phyloP scores from a whole-genome alignment of 2,797 vertebrate species.

The Coendou prehensilis region DNA sequence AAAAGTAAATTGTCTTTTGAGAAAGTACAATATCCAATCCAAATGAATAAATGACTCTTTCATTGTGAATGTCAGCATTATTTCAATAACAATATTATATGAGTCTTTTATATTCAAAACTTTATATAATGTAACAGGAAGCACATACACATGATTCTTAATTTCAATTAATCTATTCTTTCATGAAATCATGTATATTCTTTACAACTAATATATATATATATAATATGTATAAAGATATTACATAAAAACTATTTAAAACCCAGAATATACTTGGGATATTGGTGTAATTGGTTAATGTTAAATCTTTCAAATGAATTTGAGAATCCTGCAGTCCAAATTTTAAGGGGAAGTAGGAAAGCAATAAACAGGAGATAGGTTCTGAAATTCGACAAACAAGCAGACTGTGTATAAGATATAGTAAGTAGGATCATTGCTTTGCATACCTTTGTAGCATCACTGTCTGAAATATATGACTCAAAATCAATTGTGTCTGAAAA shows the following conservation, averaged over 20 bases:
- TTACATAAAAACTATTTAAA: not conserved
- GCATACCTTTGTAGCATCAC: not conserved
- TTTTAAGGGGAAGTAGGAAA: not conserved
- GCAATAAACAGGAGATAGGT: not conserved
- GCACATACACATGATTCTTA: not conserved
- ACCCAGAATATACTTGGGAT: not conserved
- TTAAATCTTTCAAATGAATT: conserved; percentile 1
- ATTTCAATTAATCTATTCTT: not conserved
- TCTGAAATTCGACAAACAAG: not conserved
- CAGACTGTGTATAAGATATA: not conserved
- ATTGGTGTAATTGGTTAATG: not conserved
- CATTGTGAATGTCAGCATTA: not conserved
- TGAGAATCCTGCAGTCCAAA: not conserved
- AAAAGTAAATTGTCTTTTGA: not conserved
- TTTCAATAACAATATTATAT: not conserved
- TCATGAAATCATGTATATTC: not conserved
- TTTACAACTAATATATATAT: not conserved
- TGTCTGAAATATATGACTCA: not conserved
- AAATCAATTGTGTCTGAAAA: not conserved
- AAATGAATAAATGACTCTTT: not conserved
- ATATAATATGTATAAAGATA: not conserved
- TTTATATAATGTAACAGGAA: not conserved
- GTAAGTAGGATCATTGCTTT: not conserved
- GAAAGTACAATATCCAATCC: not conserved
- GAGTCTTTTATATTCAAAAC: not conserved